A percentile compares a stretch with the other conserved stretches of the same genome.
These are phyloP conservation scores for Microcebus ravelobensis DNA, from an alignment of 2,113 vertebrate genomes.

Conservation along the genomic window DNA sequence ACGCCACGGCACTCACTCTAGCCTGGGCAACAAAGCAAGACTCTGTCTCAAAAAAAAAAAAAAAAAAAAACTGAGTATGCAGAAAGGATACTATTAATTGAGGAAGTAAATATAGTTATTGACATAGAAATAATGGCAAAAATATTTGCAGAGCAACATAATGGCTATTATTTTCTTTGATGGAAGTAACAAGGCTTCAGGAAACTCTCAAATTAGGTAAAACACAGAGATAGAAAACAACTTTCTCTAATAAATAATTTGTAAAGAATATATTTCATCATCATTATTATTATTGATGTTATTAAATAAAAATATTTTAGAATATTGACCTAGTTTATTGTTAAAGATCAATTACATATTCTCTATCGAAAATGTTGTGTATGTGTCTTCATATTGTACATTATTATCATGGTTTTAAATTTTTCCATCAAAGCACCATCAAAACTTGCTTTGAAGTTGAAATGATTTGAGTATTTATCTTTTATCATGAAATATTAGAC, in stretches of 20 bases:
- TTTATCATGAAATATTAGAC: not conserved
- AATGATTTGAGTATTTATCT: not conserved
- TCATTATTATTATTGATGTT: not conserved
- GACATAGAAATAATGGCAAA: not conserved
- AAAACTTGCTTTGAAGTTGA: not conserved
- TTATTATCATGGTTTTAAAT: not conserved
- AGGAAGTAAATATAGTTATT: not conserved
- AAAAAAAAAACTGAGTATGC: not conserved
- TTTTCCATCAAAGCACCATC: not conserved
- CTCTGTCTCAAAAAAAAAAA: too few relatives aligned
- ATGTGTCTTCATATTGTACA: not conserved
- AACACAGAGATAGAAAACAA: not conserved
- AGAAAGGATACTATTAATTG: not conserved
- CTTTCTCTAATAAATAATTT: not conserved
- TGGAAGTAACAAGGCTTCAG: not conserved
- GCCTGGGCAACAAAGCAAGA: too few relatives aligned
- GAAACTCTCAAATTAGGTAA: not conserved
- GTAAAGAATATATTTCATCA: not conserved
- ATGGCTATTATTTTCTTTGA: not conserved
- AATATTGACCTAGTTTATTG: not conserved
- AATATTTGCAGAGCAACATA: not conserved
- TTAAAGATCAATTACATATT: not conserved
- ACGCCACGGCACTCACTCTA: too few relatives aligned
- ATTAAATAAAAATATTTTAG: not conserved
- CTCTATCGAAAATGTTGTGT: not conserved